Evolutionary conservation across 2,888 invertebrate species (phyloP).

Genomic region (Amblyjoppa proteus): DNA sequence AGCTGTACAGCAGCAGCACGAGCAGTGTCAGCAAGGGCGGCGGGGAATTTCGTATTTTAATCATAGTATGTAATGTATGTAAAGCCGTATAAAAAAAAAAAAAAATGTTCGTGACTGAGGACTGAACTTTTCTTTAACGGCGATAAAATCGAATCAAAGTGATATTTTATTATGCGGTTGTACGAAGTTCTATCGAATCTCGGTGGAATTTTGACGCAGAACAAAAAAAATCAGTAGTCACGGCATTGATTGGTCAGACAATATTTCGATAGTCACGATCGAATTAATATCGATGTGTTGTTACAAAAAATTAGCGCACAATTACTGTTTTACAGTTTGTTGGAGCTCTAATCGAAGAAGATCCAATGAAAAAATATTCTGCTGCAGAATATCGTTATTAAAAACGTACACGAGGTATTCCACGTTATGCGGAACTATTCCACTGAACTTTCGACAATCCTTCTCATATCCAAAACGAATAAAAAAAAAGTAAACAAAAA

Average conservation of each 20-base stretch:
- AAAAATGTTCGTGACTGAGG: not conserved
- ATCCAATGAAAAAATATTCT: not conserved
- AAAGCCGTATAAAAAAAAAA: not conserved
- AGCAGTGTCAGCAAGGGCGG: constrained; percentile 32
- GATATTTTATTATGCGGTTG: not conserved
- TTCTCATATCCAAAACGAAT: no score
- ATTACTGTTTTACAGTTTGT: not conserved
- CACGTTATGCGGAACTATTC: no score
- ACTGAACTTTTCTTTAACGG: not conserved
- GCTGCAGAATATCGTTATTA: no score
- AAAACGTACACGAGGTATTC: no score
- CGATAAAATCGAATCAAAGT: constrained; percentile 6
- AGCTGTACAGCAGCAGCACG: constrained; percentile 22
- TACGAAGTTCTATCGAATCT: not conserved
- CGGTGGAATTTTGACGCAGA: not conserved
- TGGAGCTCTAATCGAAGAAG: not conserved
- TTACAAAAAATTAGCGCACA: not conserved
- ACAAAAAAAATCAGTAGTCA: not conserved
- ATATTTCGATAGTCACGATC: not conserved
- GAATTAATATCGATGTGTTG: not conserved
- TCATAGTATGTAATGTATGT: constrained; percentile 27
- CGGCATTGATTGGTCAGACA: not conserved
- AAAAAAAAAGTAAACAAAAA: no score
- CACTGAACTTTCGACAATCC: no score
- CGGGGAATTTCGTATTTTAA: constrained; percentile 2